phyloP scores from a whole-genome alignment of 2,888 invertebrate species.

The Cryptocephalus primarius region DNA sequence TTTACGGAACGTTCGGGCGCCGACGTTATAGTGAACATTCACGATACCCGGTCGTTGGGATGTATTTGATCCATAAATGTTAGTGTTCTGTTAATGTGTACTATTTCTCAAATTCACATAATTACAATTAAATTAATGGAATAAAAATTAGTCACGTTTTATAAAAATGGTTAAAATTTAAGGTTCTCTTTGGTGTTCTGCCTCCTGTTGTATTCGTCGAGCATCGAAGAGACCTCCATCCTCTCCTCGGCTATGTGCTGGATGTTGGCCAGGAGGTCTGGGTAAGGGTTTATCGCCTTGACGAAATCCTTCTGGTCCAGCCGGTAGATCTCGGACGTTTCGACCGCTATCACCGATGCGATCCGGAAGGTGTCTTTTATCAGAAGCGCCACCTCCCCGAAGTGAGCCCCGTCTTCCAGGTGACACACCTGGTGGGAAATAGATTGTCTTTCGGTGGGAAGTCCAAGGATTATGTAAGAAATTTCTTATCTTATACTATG shows the following conservation, averaged over 20 bases:
- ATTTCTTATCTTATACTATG: too few species aligned
- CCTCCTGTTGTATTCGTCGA: conserved; percentile 30
- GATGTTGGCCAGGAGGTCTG: conserved; percentile 38
- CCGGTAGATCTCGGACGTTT: conserved; percentile 35
- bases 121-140: too few species aligned
- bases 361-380: conserved; percentile 28
- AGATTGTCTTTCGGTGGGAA: background rate
- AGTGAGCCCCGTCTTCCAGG: conserved; percentile 46
- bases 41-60: too few species aligned
- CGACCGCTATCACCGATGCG: conserved; percentile 34
- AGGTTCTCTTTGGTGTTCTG: conserved; percentile 3
- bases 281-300: conserved; percentile 35
- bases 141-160: too few species aligned
- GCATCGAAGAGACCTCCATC: conserved; percentile 39
- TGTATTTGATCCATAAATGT: too few species aligned
- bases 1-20: too few species aligned
- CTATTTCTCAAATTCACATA: too few species aligned
- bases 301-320: conserved; percentile 35
- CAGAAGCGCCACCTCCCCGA: conserved; percentile 41
- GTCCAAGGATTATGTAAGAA: too few species aligned
- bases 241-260: conserved; percentile 39
- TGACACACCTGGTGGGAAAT: conserved; percentile 37
- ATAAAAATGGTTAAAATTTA: too few species aligned
- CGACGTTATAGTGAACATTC: too few species aligned
- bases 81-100: too few species aligned